Base-by-base conservation (phyloP, 2,797 vertebrate species). In the Champsocephalus gunnari region DNA sequence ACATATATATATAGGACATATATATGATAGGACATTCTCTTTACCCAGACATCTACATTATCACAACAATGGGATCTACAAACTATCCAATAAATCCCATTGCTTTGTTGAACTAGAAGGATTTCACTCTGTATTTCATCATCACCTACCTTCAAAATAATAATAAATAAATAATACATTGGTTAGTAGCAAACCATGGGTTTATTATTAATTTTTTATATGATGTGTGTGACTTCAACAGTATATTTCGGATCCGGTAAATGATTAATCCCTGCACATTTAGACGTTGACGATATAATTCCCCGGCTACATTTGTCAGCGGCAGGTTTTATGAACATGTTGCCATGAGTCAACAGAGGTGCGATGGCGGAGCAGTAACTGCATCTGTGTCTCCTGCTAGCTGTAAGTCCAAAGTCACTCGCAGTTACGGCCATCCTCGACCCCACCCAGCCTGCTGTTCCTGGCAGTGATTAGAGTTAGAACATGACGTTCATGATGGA, bases 351-450 rank as follows among this genome's bases (percentile, higher is more conserved):
- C 77, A 73, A 78, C 54, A 87, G 3, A 72, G 58, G 61, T 17
- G 71, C 17, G 45, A 85, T 73, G 49, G 65, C 38, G 51, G 32
- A 38, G 62, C 53, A 72, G 74, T 79, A 86, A 87, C 44, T 62
- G 58, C 51, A 49, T 48, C 49, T 9, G n/a, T 55, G 72, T 69
- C 68, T 56, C 38, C 16, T 63, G 17, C 44, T 66, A 41, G 75
- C 70, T 24, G 44, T 0, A 68, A 80, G 92, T 93, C 89, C 92
- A 93, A 93, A 93, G 93, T 91, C 85, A 68, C 69, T 47, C 24
- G 50, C 17, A 13, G 43, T 78, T 43, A 87, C 57, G 38, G 4
- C 32, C 54, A 48, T 72, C 64, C 45, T 66, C 17, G 43, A 60
- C 68, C 60, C 49, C 43, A 72, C 77, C 75, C 63, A 67, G n/a